Conservation (phyloP, 1,140 invertebrate genomes). For the Procambarus virginalis region DNA sequence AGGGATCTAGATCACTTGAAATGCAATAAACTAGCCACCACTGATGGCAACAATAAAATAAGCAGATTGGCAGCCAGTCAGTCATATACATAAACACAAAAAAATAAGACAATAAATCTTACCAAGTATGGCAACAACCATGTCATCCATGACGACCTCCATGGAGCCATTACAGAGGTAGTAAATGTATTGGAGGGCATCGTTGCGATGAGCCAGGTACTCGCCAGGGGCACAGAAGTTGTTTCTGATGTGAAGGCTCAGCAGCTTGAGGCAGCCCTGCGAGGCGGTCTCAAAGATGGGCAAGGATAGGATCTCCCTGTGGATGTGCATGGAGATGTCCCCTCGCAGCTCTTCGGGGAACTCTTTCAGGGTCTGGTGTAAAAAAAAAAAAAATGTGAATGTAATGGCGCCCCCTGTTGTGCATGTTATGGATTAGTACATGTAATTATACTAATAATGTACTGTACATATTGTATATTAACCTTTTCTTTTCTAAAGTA, state of each 20-base stretch:
- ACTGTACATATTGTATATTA: no score
- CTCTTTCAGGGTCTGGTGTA: conserved; percentile 76
- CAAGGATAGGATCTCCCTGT: conserved; percentile 93
- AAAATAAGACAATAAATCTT: conserved; percentile 72
- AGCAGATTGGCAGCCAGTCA: no score
- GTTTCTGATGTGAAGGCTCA: conserved; percentile 91
- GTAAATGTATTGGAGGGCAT: conserved; percentile 96
- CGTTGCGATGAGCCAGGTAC: conserved; percentile 96
- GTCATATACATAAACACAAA: background rate
- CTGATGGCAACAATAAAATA: no score
- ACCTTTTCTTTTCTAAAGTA: no score
- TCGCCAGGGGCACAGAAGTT: conserved; percentile 98
- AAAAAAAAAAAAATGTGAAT: no score
- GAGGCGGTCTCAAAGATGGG: conserved; percentile 94
- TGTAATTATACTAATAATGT: no score
- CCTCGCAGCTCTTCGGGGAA: conserved; percentile 96
- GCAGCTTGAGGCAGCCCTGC: conserved; percentile 92
- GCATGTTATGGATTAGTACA: no score
- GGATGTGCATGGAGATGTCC: conserved; percentile 95
- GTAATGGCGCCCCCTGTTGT: no score
- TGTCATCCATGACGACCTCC: conserved; percentile 97
- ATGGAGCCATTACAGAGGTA: conserved; percentile 98
- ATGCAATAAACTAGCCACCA: no score
- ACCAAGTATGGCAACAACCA: conserved; percentile 99
- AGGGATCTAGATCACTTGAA: no score